phyloP scores from a whole-genome alignment of 2,888 invertebrate species.

The Hololepta plana region DNA sequence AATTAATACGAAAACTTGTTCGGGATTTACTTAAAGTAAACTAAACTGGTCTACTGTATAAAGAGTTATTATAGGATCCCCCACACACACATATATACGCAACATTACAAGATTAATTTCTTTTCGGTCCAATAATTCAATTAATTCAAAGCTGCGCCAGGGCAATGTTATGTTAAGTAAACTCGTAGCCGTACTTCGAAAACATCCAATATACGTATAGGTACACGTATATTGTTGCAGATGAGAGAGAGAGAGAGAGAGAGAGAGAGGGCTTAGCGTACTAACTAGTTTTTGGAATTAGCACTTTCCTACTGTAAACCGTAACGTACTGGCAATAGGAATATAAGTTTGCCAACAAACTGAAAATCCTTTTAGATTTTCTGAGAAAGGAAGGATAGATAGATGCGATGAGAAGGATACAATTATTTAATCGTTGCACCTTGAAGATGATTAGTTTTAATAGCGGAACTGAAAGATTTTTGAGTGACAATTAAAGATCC shows the following conservation, averaged over 20 bases:
- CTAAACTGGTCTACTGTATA: slow-evolving; percentile 10
- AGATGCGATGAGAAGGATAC: no score
- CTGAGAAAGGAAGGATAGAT: no score
- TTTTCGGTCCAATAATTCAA: slow-evolving; percentile 32
- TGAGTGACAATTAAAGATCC: no score
- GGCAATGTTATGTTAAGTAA: slow-evolving; percentile 27
- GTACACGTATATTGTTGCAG: neutral
- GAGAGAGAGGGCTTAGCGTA: slow-evolving; percentile 17
- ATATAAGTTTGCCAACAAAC: no score
- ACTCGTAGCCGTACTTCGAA: slow-evolving; percentile 17
- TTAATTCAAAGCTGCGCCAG: slow-evolving; percentile 27
- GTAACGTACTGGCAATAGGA: no score
- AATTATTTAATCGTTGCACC: no score
- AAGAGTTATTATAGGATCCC: slow-evolving; percentile 20
- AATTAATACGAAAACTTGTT: no score
- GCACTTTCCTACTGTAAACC: slow-evolving; percentile 13
- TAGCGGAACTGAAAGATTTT: no score
- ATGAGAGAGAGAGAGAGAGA: slow-evolving; percentile 2
- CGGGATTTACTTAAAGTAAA: no score
- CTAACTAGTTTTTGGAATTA: slow-evolving; percentile 25
- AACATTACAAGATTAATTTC: slow-evolving; percentile 31
- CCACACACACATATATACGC: no score
- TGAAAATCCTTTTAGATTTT: no score
- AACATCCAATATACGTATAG: slow-evolving; percentile 4
- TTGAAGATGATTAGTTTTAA: no score